phyloP scores from a whole-genome alignment of 2,888 invertebrate species.

The Steinernema hermaphroditum region DNA sequence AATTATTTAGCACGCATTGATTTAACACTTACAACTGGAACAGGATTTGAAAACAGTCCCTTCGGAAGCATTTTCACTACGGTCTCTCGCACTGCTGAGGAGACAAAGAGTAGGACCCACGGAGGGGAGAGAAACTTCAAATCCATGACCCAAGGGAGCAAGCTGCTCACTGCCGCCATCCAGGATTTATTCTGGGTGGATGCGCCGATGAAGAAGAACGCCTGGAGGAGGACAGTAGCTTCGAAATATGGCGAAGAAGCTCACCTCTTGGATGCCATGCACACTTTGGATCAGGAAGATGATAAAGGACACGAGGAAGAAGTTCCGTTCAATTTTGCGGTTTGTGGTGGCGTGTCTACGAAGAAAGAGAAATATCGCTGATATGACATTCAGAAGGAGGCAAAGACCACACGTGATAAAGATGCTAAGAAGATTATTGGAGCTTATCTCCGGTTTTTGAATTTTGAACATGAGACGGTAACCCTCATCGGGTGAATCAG shows the following conservation, averaged over 20 bases:
- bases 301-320: not conserved
- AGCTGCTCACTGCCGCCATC: not conserved
- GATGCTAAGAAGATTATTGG: not conserved
- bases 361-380: not conserved
- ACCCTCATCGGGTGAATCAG: not conserved
- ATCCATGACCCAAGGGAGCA: slow-evolving; percentile 5
- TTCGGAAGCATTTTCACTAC: not conserved
- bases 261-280: not conserved
- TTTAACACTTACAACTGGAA: too few relatives aligned
- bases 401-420: not conserved
- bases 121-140: slow-evolving; percentile 2
- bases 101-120: not conserved
- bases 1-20: too few relatives aligned
- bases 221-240: not conserved
- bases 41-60: too few relatives aligned
- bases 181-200: not conserved
- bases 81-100: not conserved
- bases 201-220: not conserved
- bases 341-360: not conserved
- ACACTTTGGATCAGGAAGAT: not conserved
- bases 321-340: not conserved
- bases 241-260: not conserved
- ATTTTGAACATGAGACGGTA: not conserved
- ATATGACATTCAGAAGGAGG: not conserved
- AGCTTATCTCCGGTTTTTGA: not conserved